Base-by-base conservation (phyloP, 92 coral and sea anemone genomes). In the Umimayanthus kanabou region DNA sequence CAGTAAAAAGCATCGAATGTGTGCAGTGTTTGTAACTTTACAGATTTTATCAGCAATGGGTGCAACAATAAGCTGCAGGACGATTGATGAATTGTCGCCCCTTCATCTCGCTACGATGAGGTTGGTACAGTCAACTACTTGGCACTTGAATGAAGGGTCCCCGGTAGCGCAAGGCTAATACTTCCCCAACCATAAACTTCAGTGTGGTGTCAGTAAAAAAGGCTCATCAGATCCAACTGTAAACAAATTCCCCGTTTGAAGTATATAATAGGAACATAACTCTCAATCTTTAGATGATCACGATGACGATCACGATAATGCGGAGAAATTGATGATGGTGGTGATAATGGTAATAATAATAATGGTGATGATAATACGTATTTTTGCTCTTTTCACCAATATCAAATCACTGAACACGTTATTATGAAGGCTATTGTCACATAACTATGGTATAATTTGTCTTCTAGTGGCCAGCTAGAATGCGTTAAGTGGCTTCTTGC, bases 41-140 rank as follows among this genome's bases (percentile, higher is more conserved):
- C 81, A 97, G 99, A 91, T 95, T 85, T 92, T 97, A 20, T 96
- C 98, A 33, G 98, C 97, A 70, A 94, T 97, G 94, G 99, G 99
- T 18, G 94, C 97, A 50, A 92, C 90, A 15, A 80, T 95, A 73
- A 92, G 92, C 66, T 91, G 96, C 78, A 87, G 98, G 61, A 95
- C 99, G 28, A 90, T 97, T 25, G 99, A 97, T 61, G 94, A 93
- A 39, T 85, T 92, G 23, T 95, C 98, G 23, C 99, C 99, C 13
- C 93, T 97, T 26, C 99, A 97, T 79, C 89, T 97, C 18, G 98
- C 99, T 26, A 85, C 96, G 6, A 97, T 97, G 99, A 97, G 99
- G 99, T 96, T 85, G 42, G 90, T 79, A 53, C 3, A 6, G 10
- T 43, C 26, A 5, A 23, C 43, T 30, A 82, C 77, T 25, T 50